Evolutionary conservation across 35 echinoderm and acorn worm genomes (phyloP), one percentile per base, ranked within the genome.

Genomic region (Stichopus chloronotus): DNA sequence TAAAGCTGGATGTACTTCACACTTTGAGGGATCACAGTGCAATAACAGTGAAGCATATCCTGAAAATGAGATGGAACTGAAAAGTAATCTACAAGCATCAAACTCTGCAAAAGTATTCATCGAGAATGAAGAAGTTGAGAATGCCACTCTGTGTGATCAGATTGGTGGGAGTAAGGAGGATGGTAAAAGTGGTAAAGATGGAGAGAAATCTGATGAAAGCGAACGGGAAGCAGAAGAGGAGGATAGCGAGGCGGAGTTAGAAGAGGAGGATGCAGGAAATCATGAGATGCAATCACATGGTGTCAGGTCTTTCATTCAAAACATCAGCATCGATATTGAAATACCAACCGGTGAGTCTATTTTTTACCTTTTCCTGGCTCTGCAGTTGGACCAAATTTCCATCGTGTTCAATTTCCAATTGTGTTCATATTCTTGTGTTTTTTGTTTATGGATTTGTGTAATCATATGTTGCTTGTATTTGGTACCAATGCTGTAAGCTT

Each of bases 341-440:
- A 79, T 91, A 91, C 90, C 90, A 91, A 91, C 55, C 78, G 90
- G 90, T 91, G n/a, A 91, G 9, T 19, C 53, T 59, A 24, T 63
- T 9, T 25, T 52, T 7, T 0, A 1, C 30, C 0, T 43, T 43
- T 43, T 43, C 30, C 30, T 1, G 69, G 13, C 69, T 72, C 22
- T 72, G 22, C 69, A 72, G 13, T 72, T 13, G 13, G 22, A 72
- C 3, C 30, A 43, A 43, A 43, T 43, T 43, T 43, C 30, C 30
- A 43, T 43, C 3, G 30, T 43, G 30, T 0, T 1, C 30, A 43
- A 43, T 43, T 43, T 43, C 30, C 30, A 43, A 43, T 43, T 43
- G 30, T 43, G 0, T 1, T 1, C 0, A 43, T 43, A 43, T 43
- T 43, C 30, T 43, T 43, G 30, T 43, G 30, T 43, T 43, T 43